Evolutionary conservation across 2,797 vertebrate genomes (phyloP).

Genomic region (Myotis pilosus): DNA sequence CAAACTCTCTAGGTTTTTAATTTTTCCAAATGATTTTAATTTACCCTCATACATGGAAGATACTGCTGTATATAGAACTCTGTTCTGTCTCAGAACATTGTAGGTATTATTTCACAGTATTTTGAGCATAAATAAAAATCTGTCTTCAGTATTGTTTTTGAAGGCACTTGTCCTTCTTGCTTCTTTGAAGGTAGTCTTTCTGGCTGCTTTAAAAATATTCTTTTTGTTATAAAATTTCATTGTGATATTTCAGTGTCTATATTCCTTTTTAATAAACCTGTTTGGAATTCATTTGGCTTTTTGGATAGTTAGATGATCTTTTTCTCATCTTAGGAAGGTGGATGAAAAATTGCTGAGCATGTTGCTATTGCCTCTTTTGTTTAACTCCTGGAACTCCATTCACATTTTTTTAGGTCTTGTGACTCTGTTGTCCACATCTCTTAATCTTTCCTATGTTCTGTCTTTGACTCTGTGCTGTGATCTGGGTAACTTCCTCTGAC

Average conservation of each 20-base stretch:
- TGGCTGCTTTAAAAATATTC: background rate
- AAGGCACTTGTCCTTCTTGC: background rate
- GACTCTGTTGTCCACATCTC: background rate
- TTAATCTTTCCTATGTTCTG: background rate
- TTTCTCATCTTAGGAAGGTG: constrained; percentile 8
- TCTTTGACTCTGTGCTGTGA: background rate
- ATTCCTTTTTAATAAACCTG: background rate
- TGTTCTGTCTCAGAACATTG: constrained; percentile 6
- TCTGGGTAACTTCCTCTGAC: background rate
- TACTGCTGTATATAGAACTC: background rate
- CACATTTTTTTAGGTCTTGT: background rate
- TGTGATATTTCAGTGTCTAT: constrained; percentile 2
- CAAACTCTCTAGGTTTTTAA: background rate
- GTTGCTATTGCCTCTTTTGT: background rate
- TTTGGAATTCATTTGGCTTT: background rate
- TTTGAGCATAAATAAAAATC: background rate
- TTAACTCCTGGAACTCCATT: background rate
- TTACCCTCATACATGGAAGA: background rate
- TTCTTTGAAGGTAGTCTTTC: background rate
- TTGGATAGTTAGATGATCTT: background rate
- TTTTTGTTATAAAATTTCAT: background rate
- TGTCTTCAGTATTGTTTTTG: constrained; percentile 46
- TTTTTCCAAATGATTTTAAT: constrained; percentile 40
- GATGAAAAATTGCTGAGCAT: constrained; percentile 28
- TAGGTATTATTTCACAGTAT: background rate